Conservation (phyloP, 2,113 vertebrate genomes). For the Steatornis caripensis region DNA sequence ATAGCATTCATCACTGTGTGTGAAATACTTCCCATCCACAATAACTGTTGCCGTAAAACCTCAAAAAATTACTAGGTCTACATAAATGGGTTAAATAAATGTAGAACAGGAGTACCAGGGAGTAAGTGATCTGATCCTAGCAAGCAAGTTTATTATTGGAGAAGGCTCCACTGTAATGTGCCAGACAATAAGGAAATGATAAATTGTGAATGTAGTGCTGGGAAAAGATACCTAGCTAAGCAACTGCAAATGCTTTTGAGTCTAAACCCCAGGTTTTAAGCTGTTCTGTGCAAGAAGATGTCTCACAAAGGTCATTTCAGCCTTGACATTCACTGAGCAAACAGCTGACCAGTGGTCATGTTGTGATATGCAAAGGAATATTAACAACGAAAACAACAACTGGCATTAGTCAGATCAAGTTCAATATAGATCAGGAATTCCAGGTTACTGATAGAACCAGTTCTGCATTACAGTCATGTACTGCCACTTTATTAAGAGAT, state of each 20-base stretch:
- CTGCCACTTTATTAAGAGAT: background rate
- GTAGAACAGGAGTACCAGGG: background rate
- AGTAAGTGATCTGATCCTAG: background rate
- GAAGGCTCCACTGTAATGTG: background rate
- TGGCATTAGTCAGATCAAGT: background rate
- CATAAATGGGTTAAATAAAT: background rate
- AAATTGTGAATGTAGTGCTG: background rate
- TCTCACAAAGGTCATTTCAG: background rate
- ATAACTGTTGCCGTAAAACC: background rate
- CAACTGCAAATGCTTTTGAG: background rate
- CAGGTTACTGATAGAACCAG: background rate
- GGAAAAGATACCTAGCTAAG: background rate
- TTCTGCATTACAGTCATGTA: background rate
- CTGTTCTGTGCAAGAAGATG: background rate
- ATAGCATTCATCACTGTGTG: background rate
- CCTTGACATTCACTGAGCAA: background rate
- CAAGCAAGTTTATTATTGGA: background rate
- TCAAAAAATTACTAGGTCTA: background rate
- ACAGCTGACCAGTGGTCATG: background rate
- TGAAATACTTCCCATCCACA: background rate
- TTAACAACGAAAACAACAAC: background rate
- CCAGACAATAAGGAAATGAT: background rate
- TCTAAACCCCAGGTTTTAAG: background rate
- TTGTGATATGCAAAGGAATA: background rate
- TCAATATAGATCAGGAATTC: background rate